Base-by-base conservation (phyloP, 2,888 invertebrate genomes). In the Hedya salicella region DNA sequence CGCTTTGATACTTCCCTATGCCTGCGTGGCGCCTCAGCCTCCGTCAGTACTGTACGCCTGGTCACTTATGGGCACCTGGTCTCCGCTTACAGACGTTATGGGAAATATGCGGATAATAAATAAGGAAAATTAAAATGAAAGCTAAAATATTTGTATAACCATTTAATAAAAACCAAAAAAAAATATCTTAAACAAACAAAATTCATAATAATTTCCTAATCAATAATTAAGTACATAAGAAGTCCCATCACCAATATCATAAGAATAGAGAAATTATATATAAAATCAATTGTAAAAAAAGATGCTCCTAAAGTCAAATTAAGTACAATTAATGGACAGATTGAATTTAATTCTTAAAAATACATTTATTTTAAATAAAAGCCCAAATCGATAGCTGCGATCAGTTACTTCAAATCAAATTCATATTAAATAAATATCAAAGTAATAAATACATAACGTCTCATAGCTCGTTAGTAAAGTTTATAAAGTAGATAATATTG, bases 141-240 rank as follows among this genome's bases (percentile, higher is more conserved):
- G 74, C 75, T 75, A 79, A 73, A 76, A 80, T 75, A 76, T 79
- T 73, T 75, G 82, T 83, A 80, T 82, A 89, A 89, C 87, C 85
- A 76, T 90, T 91, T 91, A 89, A 87, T 89, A 83, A 87, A 86
- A 90, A 88, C 80, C 82, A 86, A 89, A 88, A 86, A 89, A 88
- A 85, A 71, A 74, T 74, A 82, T 78, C 78, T 69, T 60, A 56
- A 68, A 70, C 46, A 65, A 73, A 70, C 71, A 74, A 73, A 75
- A 75, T 72, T 71, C 69, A 74, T 72, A 78, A 80, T 81, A 81
- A 79, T 78, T 64, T 78, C 78, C 73, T 74, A 75, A 40, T 48
- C 71, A 73, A 70, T 74, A 75, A 70, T 74, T 77, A 79, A 77
- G 76, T 79, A 81, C 60, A 53, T 46, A 54, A 65, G 59, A 64